Evolutionary conservation across 2,797 vertebrate genomes (phyloP).

Genomic region (Poliocrania exsul): DNA sequence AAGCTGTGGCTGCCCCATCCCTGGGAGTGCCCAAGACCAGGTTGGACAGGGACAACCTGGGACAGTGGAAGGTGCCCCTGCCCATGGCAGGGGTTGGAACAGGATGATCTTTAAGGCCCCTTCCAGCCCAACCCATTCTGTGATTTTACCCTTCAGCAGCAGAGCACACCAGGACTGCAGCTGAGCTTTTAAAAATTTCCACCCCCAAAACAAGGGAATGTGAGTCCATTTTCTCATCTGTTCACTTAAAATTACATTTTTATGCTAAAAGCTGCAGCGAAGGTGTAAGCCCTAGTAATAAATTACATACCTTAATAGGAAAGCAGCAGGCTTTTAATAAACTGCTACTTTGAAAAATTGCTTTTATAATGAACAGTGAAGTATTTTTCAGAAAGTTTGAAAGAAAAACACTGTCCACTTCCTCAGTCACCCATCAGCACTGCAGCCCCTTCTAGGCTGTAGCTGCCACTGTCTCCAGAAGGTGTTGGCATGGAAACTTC

Average conservation of each 20-base stretch:
- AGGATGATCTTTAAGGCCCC: neutral
- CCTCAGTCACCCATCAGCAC: rapidly evolving
- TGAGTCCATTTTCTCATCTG: rapidly evolving
- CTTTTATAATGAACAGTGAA: neutral
- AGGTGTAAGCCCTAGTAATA: rapidly evolving
- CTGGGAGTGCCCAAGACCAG: neutral
- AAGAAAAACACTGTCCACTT: rapidly evolving
- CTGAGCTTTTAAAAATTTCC: neutral
- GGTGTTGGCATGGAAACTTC: neutral
- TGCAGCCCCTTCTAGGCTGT: neutral
- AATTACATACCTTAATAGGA: rapidly evolving
- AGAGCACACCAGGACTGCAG: neutral
- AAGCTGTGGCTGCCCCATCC: neutral
- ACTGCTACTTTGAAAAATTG: neutral
- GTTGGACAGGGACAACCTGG: neutral
- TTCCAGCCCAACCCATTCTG: neutral
- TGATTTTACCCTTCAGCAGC: neutral
- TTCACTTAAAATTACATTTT: neutral
- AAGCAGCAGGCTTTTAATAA: neutral
- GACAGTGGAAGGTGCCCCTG: neutral
- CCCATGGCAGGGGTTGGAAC: neutral
- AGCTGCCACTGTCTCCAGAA: neutral
- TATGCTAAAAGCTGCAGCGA: neutral
- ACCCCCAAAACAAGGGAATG: rapidly evolving
- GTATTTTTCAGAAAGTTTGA: neutral